phyloP scores from a whole-genome alignment of 2,113 vertebrate genomes.

The Syrmaticus mikado region DNA sequence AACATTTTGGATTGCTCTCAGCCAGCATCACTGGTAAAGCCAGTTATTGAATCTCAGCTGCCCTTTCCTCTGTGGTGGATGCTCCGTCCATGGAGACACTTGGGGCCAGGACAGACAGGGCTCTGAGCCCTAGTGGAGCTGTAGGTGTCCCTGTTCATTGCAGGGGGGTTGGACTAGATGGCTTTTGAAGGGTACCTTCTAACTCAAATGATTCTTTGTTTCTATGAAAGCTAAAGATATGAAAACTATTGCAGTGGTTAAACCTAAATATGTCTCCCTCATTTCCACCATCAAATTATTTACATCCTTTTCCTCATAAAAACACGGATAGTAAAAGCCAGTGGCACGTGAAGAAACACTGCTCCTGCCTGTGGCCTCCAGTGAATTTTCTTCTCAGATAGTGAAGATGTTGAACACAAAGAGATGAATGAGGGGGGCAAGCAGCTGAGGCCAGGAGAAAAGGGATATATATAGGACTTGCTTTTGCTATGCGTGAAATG shows the following conservation, averaged over 20 bases:
- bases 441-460: conserved; percentile 35
- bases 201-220: too few relatives aligned
- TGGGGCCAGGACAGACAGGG: too few relatives aligned
- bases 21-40: not conserved
- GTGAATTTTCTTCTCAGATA: not conserved
- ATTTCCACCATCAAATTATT: not conserved
- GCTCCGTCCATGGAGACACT: too few relatives aligned
- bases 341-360: not conserved
- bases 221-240: not conserved
- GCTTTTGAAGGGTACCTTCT: too few relatives aligned
- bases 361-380: not conserved
- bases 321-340: not conserved
- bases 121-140: too few relatives aligned
- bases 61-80: not conserved
- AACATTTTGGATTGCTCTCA: not conserved
- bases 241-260: not conserved
- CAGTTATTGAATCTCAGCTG: conserved; percentile 10
- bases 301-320: not conserved
- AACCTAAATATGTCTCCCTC: not conserved
- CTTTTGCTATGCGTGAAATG: conserved; percentile 67
- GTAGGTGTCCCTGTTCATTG: too few relatives aligned
- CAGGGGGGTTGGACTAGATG: too few relatives aligned
- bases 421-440: not conserved
- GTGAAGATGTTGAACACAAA: conserved; percentile 19
- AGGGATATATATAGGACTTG: conserved; percentile 27